A percentile compares a stretch with the other conserved stretches of the same genome.
phyloP scores from a whole-genome alignment of 2,888 invertebrate species.

The Cyaniris semiargus region DNA sequence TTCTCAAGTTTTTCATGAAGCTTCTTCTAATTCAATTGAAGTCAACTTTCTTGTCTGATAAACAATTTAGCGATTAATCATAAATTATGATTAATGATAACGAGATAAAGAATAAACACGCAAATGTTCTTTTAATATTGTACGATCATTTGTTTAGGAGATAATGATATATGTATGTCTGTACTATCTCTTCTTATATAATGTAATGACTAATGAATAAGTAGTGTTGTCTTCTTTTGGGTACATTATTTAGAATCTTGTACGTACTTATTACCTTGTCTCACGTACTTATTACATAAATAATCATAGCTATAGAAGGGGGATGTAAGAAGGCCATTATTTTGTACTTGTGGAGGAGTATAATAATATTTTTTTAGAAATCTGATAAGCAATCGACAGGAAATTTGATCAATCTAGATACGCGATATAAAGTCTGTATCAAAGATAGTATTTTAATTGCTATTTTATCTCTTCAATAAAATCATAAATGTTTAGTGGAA shows the following conservation, averaged over 20 bases:
- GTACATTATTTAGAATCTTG: no score
- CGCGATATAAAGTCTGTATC: neutral
- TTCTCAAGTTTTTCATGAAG: neutral
- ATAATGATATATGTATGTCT: neutral
- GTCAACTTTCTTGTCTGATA: neutral
- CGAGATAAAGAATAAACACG: neutral
- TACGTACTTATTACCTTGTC: no score
- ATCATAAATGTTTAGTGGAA: neutral
- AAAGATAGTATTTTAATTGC: neutral
- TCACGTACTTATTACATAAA: no score
- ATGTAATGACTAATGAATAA: neutral
- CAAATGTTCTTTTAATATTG: neutral
- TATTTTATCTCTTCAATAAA: neutral
- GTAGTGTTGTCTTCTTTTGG: neutral
- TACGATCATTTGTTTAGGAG: neutral
- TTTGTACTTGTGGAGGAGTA: no score
- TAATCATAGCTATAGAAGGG: no score
- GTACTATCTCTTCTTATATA: neutral
- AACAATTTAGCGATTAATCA: neutral
- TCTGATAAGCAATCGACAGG: neutral
- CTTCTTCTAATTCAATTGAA: neutral
- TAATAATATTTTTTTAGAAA: neutral
- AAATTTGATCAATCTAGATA: neutral
- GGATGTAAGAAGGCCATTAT: no score
- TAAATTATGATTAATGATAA: constrained; percentile 1